These are phyloP conservation scores for Pterocles orientalis DNA, from an alignment of 2,113 vertebrate species.

Conservation along the genomic window DNA sequence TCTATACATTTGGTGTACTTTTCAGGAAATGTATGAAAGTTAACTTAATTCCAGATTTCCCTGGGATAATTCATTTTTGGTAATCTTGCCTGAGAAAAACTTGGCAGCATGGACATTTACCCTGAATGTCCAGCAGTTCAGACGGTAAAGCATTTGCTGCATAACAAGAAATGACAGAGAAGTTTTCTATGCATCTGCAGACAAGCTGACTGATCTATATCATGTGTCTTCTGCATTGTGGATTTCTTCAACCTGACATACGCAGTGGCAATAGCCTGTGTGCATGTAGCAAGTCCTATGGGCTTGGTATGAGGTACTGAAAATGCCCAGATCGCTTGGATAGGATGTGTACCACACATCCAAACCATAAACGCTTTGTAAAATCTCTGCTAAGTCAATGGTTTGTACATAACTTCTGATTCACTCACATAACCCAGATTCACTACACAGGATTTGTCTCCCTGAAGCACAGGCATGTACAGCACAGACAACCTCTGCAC, in stretches of 20 bases:
- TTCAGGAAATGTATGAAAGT: not conserved
- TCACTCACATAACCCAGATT: not conserved
- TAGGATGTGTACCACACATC: not conserved
- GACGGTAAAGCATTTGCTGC: not conserved
- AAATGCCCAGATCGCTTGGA: fast-evolving
- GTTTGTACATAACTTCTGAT: not conserved
- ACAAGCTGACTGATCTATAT: fast-evolving
- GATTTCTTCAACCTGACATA: not conserved
- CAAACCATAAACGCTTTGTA: not conserved
- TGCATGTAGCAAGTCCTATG: not conserved
- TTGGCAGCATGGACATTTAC: not conserved
- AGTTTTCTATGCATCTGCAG: not conserved
- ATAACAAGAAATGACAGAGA: not conserved
- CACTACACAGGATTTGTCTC: not conserved
- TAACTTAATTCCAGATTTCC: not conserved
- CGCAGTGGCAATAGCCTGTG: not conserved
- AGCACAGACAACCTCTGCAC: not conserved
- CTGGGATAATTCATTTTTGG: not conserved
- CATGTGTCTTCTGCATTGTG: not conserved
- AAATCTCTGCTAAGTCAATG: not conserved
- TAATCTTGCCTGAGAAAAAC: not conserved
- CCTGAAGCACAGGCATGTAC: not conserved
- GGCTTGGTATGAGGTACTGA: not conserved
- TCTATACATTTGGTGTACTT: not conserved
- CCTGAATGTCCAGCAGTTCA: not conserved